Evolutionary conservation across 53 echinoderm and acorn worm genomes (phyloP).

Genomic region (Astropecten irregularis): DNA sequence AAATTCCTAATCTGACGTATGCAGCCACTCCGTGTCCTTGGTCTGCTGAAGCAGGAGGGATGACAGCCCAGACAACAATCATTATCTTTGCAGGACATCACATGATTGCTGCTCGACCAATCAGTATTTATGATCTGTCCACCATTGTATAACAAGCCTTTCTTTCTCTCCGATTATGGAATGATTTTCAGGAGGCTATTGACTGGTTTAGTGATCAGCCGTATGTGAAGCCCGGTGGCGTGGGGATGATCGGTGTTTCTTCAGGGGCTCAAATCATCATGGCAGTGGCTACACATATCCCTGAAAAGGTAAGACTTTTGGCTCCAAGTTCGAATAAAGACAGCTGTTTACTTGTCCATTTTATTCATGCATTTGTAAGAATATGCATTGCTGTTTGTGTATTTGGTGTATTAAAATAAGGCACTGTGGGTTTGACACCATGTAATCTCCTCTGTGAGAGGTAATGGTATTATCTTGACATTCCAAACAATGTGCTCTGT

Average conservation of each 20-base stretch:
- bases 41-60: neutral
- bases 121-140: neutral
- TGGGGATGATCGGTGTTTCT: constrained; percentile 13
- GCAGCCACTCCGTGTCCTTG: no score
- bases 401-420: no score
- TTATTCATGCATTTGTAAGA: no score
- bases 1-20: no score
- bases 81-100: no score
- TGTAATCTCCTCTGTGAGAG: no score
- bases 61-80: no score
- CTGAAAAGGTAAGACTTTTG: constrained; percentile 21
- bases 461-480: no score
- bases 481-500: no score
- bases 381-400: neutral
- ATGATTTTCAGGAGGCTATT: constrained; percentile 30
- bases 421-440: no score
- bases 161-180: neutral
- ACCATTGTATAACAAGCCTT: neutral
- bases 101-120: neutral
- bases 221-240: constrained; percentile 19
- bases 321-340: no score
- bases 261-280: constrained; percentile 1
- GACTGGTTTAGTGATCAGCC: constrained; percentile 49
- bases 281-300: neutral
- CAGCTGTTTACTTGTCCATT: no score